Percentiles rank a stretch among this genome's conserved stretches.
These are phyloP conservation scores for Sarcophilus harrisii DNA, from an alignment of 2,797 vertebrate species.

Conservation along the genomic window DNA sequence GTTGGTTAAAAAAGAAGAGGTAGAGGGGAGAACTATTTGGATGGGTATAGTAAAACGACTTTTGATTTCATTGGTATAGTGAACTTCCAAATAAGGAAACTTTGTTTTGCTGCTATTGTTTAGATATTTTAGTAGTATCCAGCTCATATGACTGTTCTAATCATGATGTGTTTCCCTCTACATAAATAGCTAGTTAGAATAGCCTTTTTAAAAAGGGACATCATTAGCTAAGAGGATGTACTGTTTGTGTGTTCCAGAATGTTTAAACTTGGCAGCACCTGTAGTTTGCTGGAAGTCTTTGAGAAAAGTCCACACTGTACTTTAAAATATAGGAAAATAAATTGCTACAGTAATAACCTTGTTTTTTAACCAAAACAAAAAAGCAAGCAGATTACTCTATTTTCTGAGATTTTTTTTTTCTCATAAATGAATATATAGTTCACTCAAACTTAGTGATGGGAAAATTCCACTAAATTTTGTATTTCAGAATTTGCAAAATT, in stretches of 20 bases:
- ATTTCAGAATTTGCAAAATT: conserved; percentile 2
- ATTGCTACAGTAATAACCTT: background rate
- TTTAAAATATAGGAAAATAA: background rate
- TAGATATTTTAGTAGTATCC: too few relatives aligned
- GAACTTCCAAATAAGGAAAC: background rate
- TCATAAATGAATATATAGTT: background rate
- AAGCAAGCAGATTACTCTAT: background rate
- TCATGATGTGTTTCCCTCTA: background rate
- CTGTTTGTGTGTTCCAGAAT: background rate
- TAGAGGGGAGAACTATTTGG: background rate
- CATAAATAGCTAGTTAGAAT: background rate
- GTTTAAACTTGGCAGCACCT: background rate
- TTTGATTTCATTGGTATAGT: background rate
- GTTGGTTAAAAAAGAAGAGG: background rate
- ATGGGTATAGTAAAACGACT: background rate
- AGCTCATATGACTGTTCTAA: background rate
- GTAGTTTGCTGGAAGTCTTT: background rate
- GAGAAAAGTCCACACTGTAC: background rate
- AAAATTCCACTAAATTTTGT: background rate
- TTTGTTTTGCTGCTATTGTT: too few relatives aligned
- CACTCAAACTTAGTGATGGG: background rate
- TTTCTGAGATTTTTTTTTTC: background rate
- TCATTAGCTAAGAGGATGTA: background rate
- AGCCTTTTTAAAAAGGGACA: background rate
- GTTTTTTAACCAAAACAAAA: background rate